Conservation (phyloP, 2,113 vertebrate genomes). For the Leucopsar rothschildi region DNA sequence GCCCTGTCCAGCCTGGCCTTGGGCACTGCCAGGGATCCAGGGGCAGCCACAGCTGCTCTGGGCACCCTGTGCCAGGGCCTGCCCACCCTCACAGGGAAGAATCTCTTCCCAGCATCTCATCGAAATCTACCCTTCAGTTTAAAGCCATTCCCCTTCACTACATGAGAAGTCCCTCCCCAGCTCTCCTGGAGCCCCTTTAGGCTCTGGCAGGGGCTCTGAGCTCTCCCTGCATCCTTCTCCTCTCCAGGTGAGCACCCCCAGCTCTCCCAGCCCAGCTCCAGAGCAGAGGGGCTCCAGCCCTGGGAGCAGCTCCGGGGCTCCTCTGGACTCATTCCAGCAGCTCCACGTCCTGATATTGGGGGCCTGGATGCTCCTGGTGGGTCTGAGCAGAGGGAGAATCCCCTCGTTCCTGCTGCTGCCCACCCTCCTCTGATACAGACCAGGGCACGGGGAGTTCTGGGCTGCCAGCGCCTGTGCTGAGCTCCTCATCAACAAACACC, state of each 20-base stretch:
- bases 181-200: background rate
- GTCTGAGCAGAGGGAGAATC: background rate
- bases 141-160: background rate
- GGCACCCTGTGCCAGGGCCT: background rate
- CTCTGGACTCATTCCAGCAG: accelerated
- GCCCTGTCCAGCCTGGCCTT: accelerated
- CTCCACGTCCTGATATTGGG: background rate
- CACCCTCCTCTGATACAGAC: background rate
- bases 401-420: background rate
- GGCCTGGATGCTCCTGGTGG: background rate
- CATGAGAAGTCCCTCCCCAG: no score
- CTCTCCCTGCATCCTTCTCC: background rate
- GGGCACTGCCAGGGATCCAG: background rate
- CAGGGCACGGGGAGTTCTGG: background rate
- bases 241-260: background rate
- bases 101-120: no score
- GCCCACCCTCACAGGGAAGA: accelerated
- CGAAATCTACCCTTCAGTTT: background rate
- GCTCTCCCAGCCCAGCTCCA: no score
- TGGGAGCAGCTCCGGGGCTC: no score
- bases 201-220: accelerated
- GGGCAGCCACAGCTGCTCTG: background rate
- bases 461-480: background rate
- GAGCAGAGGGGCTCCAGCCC: background rate
- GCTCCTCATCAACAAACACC: background rate